phyloP scores from a whole-genome alignment of 2,797 vertebrate species.

The Cheirogaleus major region DNA sequence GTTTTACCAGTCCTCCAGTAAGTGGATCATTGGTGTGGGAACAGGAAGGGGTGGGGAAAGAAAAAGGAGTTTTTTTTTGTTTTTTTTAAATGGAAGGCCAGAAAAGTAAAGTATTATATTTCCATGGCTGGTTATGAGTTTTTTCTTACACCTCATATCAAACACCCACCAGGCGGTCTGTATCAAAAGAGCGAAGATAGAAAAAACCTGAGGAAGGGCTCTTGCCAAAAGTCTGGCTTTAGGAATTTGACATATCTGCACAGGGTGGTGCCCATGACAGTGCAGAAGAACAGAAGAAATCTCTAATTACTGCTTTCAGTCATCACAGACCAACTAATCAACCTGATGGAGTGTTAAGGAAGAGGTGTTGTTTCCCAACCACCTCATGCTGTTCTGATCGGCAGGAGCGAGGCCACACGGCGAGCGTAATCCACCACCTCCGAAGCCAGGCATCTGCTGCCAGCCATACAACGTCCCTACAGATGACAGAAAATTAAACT shows the following conservation, averaged over 20 bases:
- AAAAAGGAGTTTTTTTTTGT: neutral
- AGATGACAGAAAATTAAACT: neutral
- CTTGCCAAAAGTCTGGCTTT: neutral
- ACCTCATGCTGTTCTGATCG: fast-evolving
- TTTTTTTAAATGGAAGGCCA: neutral
- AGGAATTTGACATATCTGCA: neutral
- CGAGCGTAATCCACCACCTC: neutral
- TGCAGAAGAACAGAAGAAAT: neutral
- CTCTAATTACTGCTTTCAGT: neutral
- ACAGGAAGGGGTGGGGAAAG: neutral
- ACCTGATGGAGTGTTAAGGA: neutral
- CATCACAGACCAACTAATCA: neutral
- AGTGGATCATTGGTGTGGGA: neutral
- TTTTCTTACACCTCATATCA: neutral
- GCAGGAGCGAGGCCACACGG: neutral
- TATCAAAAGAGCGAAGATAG: neutral
- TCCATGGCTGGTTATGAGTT: neutral
- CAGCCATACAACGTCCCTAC: fast-evolving
- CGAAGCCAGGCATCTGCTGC: neutral
- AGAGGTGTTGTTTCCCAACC: neutral
- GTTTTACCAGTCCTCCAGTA: neutral
- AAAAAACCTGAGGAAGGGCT: no score
- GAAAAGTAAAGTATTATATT: neutral
- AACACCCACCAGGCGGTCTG: neutral
- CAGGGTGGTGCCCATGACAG: neutral